Evolutionary conservation across 2,797 vertebrate genomes (phyloP).

Genomic region (Vireo griseus): DNA sequence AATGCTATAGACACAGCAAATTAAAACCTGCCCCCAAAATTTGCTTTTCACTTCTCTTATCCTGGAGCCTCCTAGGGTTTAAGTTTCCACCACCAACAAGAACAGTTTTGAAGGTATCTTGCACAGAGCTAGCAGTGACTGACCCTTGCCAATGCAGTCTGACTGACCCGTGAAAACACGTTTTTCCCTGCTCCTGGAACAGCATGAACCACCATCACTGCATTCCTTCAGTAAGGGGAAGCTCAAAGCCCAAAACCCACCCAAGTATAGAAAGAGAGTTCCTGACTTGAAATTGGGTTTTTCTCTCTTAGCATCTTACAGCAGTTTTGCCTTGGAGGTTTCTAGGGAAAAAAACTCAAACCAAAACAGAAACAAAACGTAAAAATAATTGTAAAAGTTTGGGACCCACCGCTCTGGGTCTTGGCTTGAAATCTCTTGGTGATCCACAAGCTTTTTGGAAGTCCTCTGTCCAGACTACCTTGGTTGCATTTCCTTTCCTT

Average conservation of each 20-base stretch:
- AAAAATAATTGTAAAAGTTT: conserved; percentile 22
- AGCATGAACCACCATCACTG: background rate
- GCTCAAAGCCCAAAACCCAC: background rate
- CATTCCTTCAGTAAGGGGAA: background rate
- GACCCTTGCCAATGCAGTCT: background rate
- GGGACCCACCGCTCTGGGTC: conserved; percentile 63
- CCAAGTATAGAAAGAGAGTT: background rate
- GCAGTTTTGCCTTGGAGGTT: background rate
- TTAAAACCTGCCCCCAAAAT: background rate
- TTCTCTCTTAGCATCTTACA: background rate
- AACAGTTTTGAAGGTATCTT: background rate
- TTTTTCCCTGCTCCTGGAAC: background rate
- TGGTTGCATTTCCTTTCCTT: conserved; percentile 68
- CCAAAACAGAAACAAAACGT: background rate
- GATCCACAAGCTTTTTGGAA: conserved; percentile 69
- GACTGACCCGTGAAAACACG: background rate
- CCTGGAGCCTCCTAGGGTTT: background rate
- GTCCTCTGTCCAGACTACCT: conserved; percentile 68
- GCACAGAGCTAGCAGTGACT: background rate
- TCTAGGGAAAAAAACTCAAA: background rate
- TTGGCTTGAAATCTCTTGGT: conserved; percentile 69
- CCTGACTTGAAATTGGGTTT: conserved; percentile 11
- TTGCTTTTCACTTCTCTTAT: background rate
- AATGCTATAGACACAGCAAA: background rate
- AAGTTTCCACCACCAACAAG: background rate